phyloP scores from a whole-genome alignment of 2,113 vertebrate genomes.

The Ascaphus truei region DNA sequence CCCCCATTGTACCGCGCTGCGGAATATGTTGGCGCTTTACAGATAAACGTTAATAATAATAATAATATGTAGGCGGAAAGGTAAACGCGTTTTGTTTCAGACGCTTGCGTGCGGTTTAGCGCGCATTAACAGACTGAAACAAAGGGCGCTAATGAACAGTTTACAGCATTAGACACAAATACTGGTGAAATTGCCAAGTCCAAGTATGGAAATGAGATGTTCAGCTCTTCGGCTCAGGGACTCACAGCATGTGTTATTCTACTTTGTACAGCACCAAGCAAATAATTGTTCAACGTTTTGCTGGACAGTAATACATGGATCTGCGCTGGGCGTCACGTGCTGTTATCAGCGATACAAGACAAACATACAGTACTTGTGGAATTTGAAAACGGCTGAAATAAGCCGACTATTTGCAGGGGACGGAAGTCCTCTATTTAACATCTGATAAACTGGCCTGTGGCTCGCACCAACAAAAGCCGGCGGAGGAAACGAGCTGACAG shows the following conservation, averaged over 20 bases:
- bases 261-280: background rate
- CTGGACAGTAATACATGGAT: constrained; percentile 15
- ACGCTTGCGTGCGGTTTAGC: too few species aligned
- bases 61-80: too few species aligned
- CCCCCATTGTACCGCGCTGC: too few species aligned
- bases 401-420: constrained; percentile 23
- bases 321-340: background rate
- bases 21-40: too few species aligned
- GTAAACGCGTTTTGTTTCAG: too few species aligned
- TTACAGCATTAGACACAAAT: too few species aligned
- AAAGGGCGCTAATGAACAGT: too few species aligned
- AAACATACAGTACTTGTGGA: constrained; percentile 32
- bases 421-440: constrained; percentile 42
- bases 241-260: too few species aligned
- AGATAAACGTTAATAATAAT: too few species aligned
- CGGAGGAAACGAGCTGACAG: constrained; percentile 41
- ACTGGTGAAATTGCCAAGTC: too few species aligned
- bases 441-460: constrained; percentile 44
- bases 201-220: too few species aligned
- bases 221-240: background rate
- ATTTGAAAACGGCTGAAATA: constrained; percentile 34
- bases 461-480: constrained; percentile 36
- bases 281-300: background rate
- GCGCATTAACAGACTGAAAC: too few species aligned
- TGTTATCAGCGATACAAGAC: constrained; percentile 15